Evolutionary conservation across 1,140 invertebrate genomes (phyloP), one percentile per base, ranked within the genome.

Genomic region (Drosophila ficusphila): DNA sequence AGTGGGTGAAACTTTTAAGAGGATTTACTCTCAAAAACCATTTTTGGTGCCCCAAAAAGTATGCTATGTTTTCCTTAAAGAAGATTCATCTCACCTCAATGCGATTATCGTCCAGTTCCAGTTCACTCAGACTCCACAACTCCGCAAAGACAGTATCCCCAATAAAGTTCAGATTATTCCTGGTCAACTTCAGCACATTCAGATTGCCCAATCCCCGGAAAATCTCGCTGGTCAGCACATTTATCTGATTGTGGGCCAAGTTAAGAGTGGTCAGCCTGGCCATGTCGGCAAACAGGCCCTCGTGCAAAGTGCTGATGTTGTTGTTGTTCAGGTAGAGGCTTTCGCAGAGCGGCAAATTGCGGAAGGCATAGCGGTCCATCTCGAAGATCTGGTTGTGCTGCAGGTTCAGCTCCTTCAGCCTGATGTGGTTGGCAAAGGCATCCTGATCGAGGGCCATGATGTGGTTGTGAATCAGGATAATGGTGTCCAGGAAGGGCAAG

Each of bases 141-240:
- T 97, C 95, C 0, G 94, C 93, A 90, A 97, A 97, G 2, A 94
- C 95, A 36, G 94, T 93, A 23, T 96, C 95, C 1, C 94, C 95
- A 53, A 97, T 93, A 83, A 95, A 95, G 23, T 94, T 93, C 54
- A 97, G 93, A 48, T 93, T 91, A 88, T 97, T 97, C n/a, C 92
- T 92, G 4, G 94, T 93, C 21, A 97, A 90, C 74, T 96, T 94
- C 18, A 96, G 92, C 52, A 93, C 92, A 73, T 92, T 92, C 36
- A 97, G 92, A 74, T 93, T 94, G 11, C 93, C 93, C 77, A 96
- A 91, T 46, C 95, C 95, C 48, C 93, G 92, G 89, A 96, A 96
- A 34, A 94, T 95, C 34, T 95, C 95, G 18, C 93, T 93, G 4
- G 94, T 95, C 61, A 96, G 86, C 16, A 94, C 93, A 41, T 93